These are phyloP conservation scores for Aleiodes alternator DNA, from an alignment of 2,888 invertebrate genomes.

Conservation along the genomic window DNA sequence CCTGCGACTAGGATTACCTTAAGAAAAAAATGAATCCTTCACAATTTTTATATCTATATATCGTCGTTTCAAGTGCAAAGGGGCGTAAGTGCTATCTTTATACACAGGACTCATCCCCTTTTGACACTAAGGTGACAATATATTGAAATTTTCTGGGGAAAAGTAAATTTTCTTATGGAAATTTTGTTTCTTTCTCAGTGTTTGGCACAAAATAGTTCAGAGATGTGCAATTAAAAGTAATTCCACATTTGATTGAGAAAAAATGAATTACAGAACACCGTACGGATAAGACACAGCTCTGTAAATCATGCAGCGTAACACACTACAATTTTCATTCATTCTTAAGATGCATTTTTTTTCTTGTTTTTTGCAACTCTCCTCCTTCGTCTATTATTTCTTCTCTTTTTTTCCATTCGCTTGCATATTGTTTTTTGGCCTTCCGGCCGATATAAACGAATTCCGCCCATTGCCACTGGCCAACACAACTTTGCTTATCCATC, in stretches of 20 bases:
- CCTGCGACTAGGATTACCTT: too few species aligned
- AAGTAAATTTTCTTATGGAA: too few species aligned
- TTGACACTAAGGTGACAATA: too few species aligned
- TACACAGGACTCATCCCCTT: too few species aligned
- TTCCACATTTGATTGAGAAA: slow-evolving; percentile 4
- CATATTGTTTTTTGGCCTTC: slow-evolving; percentile 58
- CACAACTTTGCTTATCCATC: slow-evolving; percentile 51
- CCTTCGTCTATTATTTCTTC: slow-evolving; percentile 46
- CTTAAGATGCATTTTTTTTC: slow-evolving; percentile 10
- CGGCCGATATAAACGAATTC: slow-evolving; percentile 65
- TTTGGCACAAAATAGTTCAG: too few species aligned
- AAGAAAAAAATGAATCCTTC: too few species aligned
- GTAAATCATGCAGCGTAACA: slow-evolving; percentile 46
- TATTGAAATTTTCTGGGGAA: too few species aligned
- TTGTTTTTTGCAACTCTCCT: neutral
- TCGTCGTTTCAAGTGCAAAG: too few species aligned
- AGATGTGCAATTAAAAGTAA: neutral
- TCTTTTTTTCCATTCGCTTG: slow-evolving; percentile 50
- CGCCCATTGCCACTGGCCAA: slow-evolving; percentile 65
- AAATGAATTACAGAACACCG: too few species aligned
- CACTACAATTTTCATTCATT: slow-evolving; percentile 44
- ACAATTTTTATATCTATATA: too few species aligned
- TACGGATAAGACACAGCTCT: slow-evolving; percentile 9
- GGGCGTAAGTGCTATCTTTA: too few species aligned
- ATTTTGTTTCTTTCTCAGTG: too few species aligned